Percentiles rank a stretch among this genome's conserved stretches.
phyloP scores from a whole-genome alignment of 2,113 vertebrate species.

The Peromyscus polionotus region DNA sequence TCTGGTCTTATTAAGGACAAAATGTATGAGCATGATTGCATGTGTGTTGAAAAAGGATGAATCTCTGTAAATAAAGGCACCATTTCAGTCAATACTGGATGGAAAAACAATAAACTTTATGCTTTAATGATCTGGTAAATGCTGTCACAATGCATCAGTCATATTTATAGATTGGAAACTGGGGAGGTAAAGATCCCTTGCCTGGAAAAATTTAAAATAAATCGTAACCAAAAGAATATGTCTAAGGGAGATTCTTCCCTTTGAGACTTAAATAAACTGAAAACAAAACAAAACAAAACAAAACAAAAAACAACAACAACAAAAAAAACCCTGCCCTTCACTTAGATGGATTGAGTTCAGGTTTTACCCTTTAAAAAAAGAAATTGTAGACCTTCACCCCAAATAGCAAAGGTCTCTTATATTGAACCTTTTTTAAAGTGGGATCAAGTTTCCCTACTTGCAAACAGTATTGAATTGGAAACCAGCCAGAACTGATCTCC shows the following conservation, averaged over 20 bases:
- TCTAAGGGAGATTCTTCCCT: constrained; percentile 16
- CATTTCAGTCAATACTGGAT: constrained; percentile 54
- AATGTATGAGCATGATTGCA: neutral
- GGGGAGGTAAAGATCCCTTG: constrained; percentile 75
- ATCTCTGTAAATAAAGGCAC: neutral
- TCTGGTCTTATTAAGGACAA: constrained; percentile 1
- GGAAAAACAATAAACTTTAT: constrained; percentile 71
- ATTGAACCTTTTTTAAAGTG: constrained; percentile 58
- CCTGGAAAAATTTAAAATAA: constrained; percentile 76
- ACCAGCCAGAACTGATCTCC: constrained; percentile 44
- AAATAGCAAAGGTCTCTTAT: constrained; percentile 70
- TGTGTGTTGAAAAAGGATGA: neutral
- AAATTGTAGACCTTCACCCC: constrained; percentile 67
- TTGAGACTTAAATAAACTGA: constrained; percentile 75
- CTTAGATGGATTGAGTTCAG: constrained; percentile 72
- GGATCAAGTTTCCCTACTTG: constrained; percentile 74
- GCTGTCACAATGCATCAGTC: constrained; percentile 57
- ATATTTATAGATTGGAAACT: constrained; percentile 81
- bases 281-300: constrained; percentile 32
- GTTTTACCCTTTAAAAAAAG: constrained; percentile 65
- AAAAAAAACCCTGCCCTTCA: constrained; percentile 59
- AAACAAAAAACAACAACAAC: neutral
- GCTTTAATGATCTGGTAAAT: constrained; percentile 81
- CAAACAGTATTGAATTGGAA: constrained; percentile 74
- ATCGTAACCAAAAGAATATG: constrained; percentile 69